These are phyloP conservation scores for Erethizon dorsatum DNA, from an alignment of 2,797 vertebrate genomes.

Conservation along the genomic window DNA sequence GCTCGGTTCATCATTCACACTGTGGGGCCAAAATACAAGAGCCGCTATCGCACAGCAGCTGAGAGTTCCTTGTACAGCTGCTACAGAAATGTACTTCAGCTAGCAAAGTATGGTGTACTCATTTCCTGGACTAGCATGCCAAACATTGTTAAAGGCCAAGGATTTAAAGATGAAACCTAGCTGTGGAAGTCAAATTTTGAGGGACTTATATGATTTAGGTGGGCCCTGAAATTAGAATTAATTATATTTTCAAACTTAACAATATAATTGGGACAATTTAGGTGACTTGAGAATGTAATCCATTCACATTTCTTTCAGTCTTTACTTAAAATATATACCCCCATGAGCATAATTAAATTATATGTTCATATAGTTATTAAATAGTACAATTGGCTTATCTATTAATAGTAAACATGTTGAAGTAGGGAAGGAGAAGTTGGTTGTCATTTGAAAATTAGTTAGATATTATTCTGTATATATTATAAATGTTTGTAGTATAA, in stretches of 20 bases:
- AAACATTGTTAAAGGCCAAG: neutral
- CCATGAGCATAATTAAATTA: neutral
- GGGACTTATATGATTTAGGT: neutral
- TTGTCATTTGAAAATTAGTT: constrained; percentile 45
- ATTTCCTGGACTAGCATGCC: neutral
- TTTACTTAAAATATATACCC: neutral
- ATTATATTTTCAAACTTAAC: constrained; percentile 45
- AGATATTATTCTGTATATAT: neutral
- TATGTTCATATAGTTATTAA: neutral
- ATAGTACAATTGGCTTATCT: neutral
- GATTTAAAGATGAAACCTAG: neutral
- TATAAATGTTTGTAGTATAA: neutral
- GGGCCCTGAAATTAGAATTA: neutral
- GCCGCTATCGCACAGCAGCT: constrained; percentile 96
- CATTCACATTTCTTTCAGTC: neutral
- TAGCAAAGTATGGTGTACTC: constrained; percentile 92
- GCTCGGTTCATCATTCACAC: constrained; percentile 98
- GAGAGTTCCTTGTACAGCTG: constrained; percentile 98
- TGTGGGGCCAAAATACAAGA: constrained; percentile 98
- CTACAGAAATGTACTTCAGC: constrained; percentile 97
- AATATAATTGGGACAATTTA: neutral
- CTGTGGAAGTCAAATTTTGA: neutral
- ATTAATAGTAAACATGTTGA: neutral
- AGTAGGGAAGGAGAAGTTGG: neutral
- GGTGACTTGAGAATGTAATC: neutral